Conservation (phyloP, 1,140 invertebrate genomes). For the Stegodyphus dumicola region DNA sequence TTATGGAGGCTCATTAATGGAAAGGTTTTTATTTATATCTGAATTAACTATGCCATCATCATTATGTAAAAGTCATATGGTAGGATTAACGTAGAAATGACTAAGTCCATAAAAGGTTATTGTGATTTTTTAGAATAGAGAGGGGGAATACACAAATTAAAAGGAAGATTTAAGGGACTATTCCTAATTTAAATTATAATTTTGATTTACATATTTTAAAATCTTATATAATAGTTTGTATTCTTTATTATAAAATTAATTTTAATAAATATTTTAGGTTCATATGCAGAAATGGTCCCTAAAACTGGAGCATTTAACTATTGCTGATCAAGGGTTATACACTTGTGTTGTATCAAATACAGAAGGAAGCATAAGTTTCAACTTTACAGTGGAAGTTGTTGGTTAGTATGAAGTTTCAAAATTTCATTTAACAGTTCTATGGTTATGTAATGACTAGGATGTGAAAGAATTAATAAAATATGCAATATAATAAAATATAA, state of each 20-base stretch:
- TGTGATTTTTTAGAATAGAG: not conserved
- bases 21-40: too few relatives aligned
- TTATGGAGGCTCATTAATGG: too few relatives aligned
- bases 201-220: too few relatives aligned
- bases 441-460: too few relatives aligned
- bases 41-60: too few relatives aligned
- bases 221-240: not conserved
- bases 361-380: slow-evolving; percentile 62
- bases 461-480: too few relatives aligned
- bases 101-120: not conserved
- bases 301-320: slow-evolving; percentile 48
- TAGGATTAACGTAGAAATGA: too few relatives aligned
- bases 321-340: slow-evolving; percentile 64
- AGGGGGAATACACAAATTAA: too few relatives aligned
- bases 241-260: not conserved
- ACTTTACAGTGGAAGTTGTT: slow-evolving; percentile 47
- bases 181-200: not conserved
- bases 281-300: slow-evolving; percentile 43
- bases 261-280: slow-evolving; percentile 59
- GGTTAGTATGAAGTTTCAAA: slow-evolving; percentile 18
- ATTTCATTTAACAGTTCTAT: too few relatives aligned
- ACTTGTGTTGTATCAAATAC: slow-evolving; percentile 65
- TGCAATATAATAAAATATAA: too few relatives aligned
- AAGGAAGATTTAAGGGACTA: not conserved
- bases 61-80: too few relatives aligned